Evolutionary conservation across 2,113 vertebrate species (phyloP).

Genomic region (Laticauda colubrina): DNA sequence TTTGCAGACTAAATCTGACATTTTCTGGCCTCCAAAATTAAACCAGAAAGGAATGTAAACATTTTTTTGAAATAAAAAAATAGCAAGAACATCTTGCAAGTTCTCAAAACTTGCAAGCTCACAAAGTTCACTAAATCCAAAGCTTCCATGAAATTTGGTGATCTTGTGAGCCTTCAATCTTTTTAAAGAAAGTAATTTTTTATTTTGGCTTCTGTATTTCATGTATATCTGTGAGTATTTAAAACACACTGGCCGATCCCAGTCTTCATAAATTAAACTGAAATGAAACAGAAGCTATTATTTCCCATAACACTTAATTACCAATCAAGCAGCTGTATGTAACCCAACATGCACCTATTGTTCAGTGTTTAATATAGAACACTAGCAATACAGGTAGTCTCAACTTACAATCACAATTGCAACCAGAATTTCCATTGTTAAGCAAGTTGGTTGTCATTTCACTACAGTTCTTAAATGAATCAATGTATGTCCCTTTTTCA

Average conservation of each 20-base stretch:
- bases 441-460: background rate
- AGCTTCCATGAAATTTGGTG: background rate
- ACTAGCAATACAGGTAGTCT: background rate
- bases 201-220: background rate
- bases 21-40: background rate
- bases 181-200: background rate
- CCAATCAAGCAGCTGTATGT: background rate
- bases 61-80: background rate
- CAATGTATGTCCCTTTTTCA: background rate
- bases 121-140: background rate
- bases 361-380: background rate
- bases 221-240: background rate
- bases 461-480: background rate
- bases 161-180: background rate
- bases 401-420: background rate
- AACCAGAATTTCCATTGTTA: background rate
- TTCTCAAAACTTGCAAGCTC: background rate
- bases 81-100: background rate
- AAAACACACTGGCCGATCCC: background rate
- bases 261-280: background rate
- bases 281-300: background rate
- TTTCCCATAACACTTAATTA: background rate
- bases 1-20: background rate
- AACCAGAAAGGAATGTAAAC: background rate
- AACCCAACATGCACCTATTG: background rate